phyloP scores from a whole-genome alignment of 1,140 invertebrate species.

The Dendroctonus valens region DNA sequence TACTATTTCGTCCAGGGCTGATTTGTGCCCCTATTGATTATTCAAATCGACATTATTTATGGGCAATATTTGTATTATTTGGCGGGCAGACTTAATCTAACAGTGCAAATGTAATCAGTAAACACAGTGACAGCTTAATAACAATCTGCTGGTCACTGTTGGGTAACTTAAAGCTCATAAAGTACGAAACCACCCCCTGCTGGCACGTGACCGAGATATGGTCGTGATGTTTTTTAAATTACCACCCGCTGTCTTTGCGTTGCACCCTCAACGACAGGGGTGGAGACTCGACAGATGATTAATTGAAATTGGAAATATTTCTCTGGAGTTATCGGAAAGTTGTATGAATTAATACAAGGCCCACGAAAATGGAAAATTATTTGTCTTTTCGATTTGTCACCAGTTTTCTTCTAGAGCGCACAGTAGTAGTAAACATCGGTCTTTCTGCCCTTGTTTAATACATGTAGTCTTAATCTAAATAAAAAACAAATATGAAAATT shows the following conservation, averaged over 20 bases:
- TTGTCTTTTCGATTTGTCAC: too few species aligned
- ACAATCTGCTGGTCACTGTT: constrained; percentile 5
- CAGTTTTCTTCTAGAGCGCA: too few species aligned
- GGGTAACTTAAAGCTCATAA: constrained; percentile 11
- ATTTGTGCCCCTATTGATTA: constrained; percentile 1
- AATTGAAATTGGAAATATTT: background rate
- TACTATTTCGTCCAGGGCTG: background rate
- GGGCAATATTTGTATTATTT: too few species aligned
- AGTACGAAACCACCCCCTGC: background rate
- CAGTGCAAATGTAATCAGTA: too few species aligned
- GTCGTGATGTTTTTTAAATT: constrained; percentile 13
- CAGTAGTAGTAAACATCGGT: too few species aligned
- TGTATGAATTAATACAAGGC: too few species aligned
- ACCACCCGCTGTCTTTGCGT: constrained; percentile 8
- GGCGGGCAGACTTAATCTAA: background rate
- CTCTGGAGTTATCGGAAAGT: too few species aligned
- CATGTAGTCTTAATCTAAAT: too few species aligned
- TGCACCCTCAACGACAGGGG: constrained; percentile 6
- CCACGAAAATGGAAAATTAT: too few species aligned
- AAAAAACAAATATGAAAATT: too few species aligned
- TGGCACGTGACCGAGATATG: constrained; percentile 16
- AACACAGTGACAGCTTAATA: constrained; percentile 13
- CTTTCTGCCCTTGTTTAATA: too few species aligned
- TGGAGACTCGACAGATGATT: background rate
- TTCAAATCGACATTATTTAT: too few species aligned